A percentile compares a stretch with the other conserved stretches of the same genome.
These are phyloP conservation scores for Pygmarrhopalites habei DNA, from an alignment of 1,140 invertebrate species.

Conservation along the genomic window DNA sequence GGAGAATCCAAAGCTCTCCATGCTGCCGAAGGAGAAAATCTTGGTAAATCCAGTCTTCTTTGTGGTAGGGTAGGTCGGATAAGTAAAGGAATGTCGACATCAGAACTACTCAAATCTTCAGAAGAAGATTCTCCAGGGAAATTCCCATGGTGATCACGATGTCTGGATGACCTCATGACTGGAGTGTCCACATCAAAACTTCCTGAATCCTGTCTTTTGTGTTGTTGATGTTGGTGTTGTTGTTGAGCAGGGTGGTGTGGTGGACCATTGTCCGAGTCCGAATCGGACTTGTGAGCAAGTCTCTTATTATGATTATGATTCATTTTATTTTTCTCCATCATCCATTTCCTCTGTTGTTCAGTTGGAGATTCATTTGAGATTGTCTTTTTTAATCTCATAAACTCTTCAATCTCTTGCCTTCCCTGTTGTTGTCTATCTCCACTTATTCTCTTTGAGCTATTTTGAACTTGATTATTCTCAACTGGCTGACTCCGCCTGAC, in stretches of 20 bases:
- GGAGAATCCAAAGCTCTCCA: conserved; percentile 58
- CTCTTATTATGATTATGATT: not conserved
- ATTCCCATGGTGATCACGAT: not conserved
- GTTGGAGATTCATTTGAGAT: too few species aligned
- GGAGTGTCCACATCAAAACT: conserved; percentile 16
- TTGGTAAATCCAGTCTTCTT: conserved; percentile 62
- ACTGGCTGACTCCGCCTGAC: too few species aligned
- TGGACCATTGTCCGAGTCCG: conserved; percentile 27
- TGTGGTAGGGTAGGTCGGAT: conserved; percentile 68
- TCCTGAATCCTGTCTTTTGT: conserved; percentile 23
- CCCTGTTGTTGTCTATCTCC: too few species aligned
- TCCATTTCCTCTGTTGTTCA: too few species aligned
- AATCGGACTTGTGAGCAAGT: conserved; percentile 9
- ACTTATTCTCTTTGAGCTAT: too few species aligned
- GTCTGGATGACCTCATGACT: not conserved
- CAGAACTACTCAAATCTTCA: conserved; percentile 38
- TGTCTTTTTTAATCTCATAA: too few species aligned
- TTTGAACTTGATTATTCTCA: too few species aligned
- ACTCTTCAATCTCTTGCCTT: too few species aligned
- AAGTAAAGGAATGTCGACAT: conserved; percentile 57
- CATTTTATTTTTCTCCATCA: conserved; percentile 6
- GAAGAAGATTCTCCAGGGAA: conserved; percentile 7
- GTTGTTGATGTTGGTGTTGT: not conserved
- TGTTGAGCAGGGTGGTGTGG: not conserved
- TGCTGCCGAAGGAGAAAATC: conserved; percentile 72